A percentile compares a stretch with the other conserved stretches of the same genome.
Conservation (phyloP, 2,888 invertebrate genomes). For the Vannuccia rotundouncinata region DNA sequence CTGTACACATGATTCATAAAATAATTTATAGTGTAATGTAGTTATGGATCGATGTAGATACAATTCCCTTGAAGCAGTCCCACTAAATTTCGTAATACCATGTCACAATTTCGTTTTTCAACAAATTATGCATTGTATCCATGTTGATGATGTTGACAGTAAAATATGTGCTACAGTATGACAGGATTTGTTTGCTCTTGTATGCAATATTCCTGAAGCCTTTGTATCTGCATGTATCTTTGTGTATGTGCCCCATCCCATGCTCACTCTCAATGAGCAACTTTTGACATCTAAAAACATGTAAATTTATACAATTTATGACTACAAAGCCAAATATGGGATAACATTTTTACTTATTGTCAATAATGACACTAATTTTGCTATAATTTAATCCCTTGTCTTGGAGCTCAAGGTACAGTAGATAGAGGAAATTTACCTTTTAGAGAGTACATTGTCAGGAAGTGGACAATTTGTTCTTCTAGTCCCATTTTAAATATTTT, state of each 20-base stretch:
- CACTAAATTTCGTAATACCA: too few relatives aligned
- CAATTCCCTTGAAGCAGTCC: conserved; percentile 11
- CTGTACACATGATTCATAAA: conserved; percentile 19
- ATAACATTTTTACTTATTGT: too few relatives aligned
- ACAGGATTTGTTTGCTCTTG: neutral
- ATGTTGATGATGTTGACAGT: neutral
- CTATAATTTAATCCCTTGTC: too few relatives aligned
- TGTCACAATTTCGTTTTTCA: neutral
- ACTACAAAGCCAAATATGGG: too few relatives aligned
- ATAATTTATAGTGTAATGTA: neutral
- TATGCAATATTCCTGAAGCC: neutral
- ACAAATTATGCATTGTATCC: neutral
- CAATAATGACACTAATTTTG: too few relatives aligned
- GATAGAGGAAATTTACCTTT: too few relatives aligned
- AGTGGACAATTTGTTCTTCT: too few relatives aligned
- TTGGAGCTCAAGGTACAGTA: too few relatives aligned
- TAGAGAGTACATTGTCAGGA: too few relatives aligned
- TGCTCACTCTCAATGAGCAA: conserved; percentile 18
- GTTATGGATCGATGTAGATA: neutral
- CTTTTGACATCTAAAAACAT: too few relatives aligned
- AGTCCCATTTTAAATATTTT: too few relatives aligned
- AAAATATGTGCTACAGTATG: neutral
- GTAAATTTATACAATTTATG: too few relatives aligned
- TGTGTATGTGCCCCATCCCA: conserved; percentile 15
- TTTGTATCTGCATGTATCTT: conserved; percentile 7